Evolutionary conservation across 1,140 invertebrate genomes (phyloP), one percentile per base, ranked within the genome.

Genomic region (Cyclargus thomasi): DNA sequence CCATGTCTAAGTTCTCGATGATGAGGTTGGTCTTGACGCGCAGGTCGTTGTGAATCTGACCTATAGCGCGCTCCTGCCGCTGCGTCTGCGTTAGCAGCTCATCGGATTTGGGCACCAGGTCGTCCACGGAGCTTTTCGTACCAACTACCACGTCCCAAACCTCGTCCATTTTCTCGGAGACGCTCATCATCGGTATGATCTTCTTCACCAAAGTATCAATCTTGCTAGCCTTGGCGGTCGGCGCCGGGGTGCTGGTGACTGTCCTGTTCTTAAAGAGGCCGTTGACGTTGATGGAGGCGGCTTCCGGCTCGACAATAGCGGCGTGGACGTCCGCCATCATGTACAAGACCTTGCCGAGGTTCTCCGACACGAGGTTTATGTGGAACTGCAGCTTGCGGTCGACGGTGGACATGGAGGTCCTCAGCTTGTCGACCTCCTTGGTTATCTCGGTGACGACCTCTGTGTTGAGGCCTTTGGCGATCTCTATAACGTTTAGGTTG

Each of bases 131-230:
- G 73, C 94, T 96, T 81, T 97, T 97, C 1, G 95, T 97, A 2
- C 95, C 95, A 5, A 97, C 95, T 18, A 97, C 95, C 16, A 97
- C 95, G 77, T 96, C 94, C 95, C 96, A 97, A 5, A 97, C 95
- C 89, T 97, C 95, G 74, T 97, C 95, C 95, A 97, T 97, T 86
- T 97, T 97, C 79, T 96, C 95, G 0, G 95, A 95, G 0, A 97
- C 95, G n/a, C 93, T 94, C 59, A 96, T 93, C 85, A 97, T 95
- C 0, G 96, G 95, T 69, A 94, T 93, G 80, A 96, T 96, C 87
- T 95, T 94, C 70, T 95, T 93, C 0, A 95, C 94, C 1, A 96
- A 87, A 14, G 92, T 93, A 85, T 96, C 95, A 70, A 96, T 93
- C 90, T 96, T 97, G 77, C 93, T 96, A 7, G 92, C 92, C 73